These are phyloP conservation scores for Geococcyx californianus DNA, from an alignment of 2,113 vertebrate genomes.

Conservation along the genomic window DNA sequence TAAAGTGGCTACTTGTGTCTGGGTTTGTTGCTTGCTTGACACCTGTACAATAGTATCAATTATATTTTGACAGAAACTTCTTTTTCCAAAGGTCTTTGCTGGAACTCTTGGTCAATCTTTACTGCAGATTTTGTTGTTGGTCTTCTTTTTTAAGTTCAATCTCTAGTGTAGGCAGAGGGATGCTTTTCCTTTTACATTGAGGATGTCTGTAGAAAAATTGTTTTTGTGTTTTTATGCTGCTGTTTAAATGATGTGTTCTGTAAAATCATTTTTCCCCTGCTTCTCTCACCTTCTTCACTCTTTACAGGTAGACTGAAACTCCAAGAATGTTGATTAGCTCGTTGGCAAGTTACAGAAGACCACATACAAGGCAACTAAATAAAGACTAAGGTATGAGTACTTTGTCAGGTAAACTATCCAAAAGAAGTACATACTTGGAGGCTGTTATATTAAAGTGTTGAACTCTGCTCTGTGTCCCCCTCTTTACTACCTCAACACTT, in stretches of 20 bases:
- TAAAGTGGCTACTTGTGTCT: background rate
- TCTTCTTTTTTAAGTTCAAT: background rate
- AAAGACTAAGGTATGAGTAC: background rate
- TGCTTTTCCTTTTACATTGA: background rate
- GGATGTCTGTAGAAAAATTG: background rate
- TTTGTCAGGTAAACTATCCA: background rate
- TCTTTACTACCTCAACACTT: background rate
- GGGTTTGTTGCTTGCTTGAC: background rate
- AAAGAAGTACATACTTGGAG: background rate
- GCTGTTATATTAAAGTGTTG: background rate
- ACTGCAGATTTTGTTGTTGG: background rate
- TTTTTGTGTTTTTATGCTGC: background rate
- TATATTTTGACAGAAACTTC: background rate
- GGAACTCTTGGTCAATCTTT: background rate
- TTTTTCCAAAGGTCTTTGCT: background rate
- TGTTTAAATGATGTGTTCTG: background rate
- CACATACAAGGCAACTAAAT: background rate
- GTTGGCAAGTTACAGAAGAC: background rate
- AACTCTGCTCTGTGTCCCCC: background rate
- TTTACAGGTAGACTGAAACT: slow-evolving; percentile 6
- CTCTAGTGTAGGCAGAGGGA: background rate
- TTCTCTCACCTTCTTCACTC: background rate
- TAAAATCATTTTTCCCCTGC: background rate
- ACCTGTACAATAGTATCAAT: background rate
- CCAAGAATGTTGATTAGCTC: background rate